Evolutionary conservation across 2,113 vertebrate genomes (phyloP).

Genomic region (Lanius ludovicianus): DNA sequence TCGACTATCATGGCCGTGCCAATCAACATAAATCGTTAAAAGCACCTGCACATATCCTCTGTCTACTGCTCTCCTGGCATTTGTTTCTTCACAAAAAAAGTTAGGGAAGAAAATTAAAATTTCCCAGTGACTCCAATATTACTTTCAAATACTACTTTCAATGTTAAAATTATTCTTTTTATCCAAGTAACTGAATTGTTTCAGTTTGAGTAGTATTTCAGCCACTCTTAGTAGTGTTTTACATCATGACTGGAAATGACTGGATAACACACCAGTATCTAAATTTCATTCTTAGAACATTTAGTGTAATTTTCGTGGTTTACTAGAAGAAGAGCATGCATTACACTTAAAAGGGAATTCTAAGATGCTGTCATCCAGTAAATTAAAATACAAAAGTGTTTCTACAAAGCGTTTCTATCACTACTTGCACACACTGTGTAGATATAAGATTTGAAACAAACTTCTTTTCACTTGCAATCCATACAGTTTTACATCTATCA

Average conservation of each 20-base stretch:
- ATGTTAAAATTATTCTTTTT: not conserved
- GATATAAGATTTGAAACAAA: not conserved
- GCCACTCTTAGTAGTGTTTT: not conserved
- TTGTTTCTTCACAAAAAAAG: slow-evolving; percentile 84
- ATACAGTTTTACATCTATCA: not conserved
- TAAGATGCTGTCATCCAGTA: not conserved
- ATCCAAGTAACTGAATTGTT: not conserved
- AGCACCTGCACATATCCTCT: slow-evolving; percentile 84
- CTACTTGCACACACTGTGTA: not conserved
- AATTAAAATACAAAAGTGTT: not conserved
- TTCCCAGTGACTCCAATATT: not conserved
- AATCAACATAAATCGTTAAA: slow-evolving; percentile 90
- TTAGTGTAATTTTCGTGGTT: not conserved
- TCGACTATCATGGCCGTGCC: slow-evolving; percentile 92
- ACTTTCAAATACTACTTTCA: not conserved
- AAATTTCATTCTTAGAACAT: not conserved
- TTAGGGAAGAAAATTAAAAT: slow-evolving; percentile 45
- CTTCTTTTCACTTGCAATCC: not conserved
- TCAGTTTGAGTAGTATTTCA: not conserved
- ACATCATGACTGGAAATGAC: not conserved
- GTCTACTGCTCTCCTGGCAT: slow-evolving; percentile 91
- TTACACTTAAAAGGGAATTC: not conserved
- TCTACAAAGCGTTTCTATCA: not conserved
- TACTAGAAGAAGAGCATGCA: not conserved
- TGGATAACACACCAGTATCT: not conserved